Conservation (phyloP, 2,797 vertebrate genomes). For the Erpetoichthys calabaricus region DNA sequence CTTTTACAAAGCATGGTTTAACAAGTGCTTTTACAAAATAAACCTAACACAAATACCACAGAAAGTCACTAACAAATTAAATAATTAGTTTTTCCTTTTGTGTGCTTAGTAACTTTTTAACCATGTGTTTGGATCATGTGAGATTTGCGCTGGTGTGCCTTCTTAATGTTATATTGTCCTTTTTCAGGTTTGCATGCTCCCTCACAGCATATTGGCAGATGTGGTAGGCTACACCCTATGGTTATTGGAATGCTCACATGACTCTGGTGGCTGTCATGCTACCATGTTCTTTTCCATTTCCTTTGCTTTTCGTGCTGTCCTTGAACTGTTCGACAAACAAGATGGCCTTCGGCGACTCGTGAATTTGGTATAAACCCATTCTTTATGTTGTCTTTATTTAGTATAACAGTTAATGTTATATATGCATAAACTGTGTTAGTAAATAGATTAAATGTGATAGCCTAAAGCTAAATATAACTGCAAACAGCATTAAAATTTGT, state of each 20-base stretch:
- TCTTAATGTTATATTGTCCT: not conserved
- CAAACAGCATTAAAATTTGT: too few relatives aligned
- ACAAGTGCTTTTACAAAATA: too few relatives aligned
- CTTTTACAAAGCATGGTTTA: too few relatives aligned
- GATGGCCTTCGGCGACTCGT: constrained; percentile 90
- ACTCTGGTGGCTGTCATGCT: constrained; percentile 92
- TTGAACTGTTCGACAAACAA: constrained; percentile 91
- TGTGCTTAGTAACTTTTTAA: too few relatives aligned
- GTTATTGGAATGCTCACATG: constrained; percentile 96
- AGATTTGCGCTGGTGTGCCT: too few relatives aligned
- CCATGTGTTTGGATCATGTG: too few relatives aligned
- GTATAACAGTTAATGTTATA: not conserved
- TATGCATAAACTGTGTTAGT: not conserved
- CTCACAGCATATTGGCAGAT: constrained; percentile 80
- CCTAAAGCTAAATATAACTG: too few relatives aligned
- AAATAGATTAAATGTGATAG: too few relatives aligned
- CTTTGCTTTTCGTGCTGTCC: constrained; percentile 89
- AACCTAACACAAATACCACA: too few relatives aligned
- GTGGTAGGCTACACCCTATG: constrained; percentile 93
- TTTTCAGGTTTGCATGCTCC: constrained; percentile 84
- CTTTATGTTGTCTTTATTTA: not conserved
- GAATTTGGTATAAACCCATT: constrained; percentile 63
- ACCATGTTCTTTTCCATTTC: constrained; percentile 99
- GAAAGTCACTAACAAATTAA: too few relatives aligned
- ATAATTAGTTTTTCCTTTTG: too few relatives aligned